A percentile compares a stretch with the other conserved stretches of the same genome.
These are phyloP conservation scores for Spea hammondii DNA, from an alignment of 2,797 vertebrate genomes.

Conservation along the genomic window DNA sequence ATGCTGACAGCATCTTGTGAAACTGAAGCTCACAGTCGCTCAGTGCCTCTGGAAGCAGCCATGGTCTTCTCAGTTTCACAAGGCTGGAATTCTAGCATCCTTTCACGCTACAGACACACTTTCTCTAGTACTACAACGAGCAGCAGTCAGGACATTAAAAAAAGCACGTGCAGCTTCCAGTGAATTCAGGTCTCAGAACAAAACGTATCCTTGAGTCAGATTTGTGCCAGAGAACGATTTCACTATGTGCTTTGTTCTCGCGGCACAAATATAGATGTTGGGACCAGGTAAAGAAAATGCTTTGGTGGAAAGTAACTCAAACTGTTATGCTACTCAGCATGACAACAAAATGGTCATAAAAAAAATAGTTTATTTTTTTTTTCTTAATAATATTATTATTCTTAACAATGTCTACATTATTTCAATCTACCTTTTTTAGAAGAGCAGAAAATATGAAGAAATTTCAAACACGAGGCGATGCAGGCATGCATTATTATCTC, in stretches of 20 bases:
- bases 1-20: conserved; percentile 28
- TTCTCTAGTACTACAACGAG: neutral
- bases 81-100: conserved; percentile 33
- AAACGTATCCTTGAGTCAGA: conserved; percentile 25
- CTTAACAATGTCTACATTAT: too few relatives aligned
- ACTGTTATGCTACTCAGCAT: neutral
- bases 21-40: conserved; percentile 44
- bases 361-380: neutral
- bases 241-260: conserved; percentile 16
- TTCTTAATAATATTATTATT: too few relatives aligned
- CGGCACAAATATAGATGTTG: conserved; percentile 7
- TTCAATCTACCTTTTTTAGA: too few relatives aligned
- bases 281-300: neutral
- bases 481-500: neutral
- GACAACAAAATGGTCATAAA: neutral
- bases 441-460: too few relatives aligned
- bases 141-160: conserved; percentile 19
- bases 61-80: conserved; percentile 42
- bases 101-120: conserved; percentile 38
- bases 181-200: conserved; percentile 41
- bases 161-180: neutral
- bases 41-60: neutral
- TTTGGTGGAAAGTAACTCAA: neutral
- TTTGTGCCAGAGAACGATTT: conserved; percentile 27
- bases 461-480: neutral